A percentile compares a stretch with the other conserved stretches of the same genome.
These are phyloP conservation scores for Cyaniris semiargus DNA, from an alignment of 2,888 invertebrate genomes.

Conservation along the genomic window DNA sequence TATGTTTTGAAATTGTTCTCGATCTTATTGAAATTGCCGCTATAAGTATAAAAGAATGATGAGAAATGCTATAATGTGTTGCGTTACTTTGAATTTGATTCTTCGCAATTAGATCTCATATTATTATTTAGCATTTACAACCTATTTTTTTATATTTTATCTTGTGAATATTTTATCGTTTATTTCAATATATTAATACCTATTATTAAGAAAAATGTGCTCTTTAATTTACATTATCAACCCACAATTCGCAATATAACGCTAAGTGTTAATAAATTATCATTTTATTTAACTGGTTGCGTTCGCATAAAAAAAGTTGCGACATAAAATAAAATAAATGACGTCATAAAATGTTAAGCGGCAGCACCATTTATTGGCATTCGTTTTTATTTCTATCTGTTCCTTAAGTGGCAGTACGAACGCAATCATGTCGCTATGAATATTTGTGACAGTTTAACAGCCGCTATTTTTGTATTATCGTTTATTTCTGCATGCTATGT, in stretches of 20 bases:
- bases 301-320: conserved; percentile 47
- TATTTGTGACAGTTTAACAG: conserved; percentile 25
- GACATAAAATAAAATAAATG: conserved; percentile 56
- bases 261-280: conserved; percentile 24
- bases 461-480: conserved; percentile 9
- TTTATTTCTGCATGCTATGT: conserved; percentile 12
- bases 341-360: conserved; percentile 53
- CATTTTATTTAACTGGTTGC: conserved; percentile 21
- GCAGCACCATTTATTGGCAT: conserved; percentile 51
- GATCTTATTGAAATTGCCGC: background rate
- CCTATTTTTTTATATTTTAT: background rate
- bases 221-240: background rate
- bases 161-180: background rate
- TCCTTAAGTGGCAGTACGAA: conserved; percentile 31
- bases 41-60: background rate
- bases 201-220: background rate
- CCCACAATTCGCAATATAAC: background rate
- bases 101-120: background rate
- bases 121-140: no score
- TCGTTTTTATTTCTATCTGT: conserved; percentile 33
- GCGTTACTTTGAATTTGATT: background rate
- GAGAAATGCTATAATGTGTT: background rate
- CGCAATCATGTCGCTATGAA: conserved; percentile 31
- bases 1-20: background rate
- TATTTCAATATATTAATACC: background rate